Evolutionary conservation across 2,888 invertebrate genomes (phyloP).

Genomic region (Ditylenchus weischeri): DNA sequence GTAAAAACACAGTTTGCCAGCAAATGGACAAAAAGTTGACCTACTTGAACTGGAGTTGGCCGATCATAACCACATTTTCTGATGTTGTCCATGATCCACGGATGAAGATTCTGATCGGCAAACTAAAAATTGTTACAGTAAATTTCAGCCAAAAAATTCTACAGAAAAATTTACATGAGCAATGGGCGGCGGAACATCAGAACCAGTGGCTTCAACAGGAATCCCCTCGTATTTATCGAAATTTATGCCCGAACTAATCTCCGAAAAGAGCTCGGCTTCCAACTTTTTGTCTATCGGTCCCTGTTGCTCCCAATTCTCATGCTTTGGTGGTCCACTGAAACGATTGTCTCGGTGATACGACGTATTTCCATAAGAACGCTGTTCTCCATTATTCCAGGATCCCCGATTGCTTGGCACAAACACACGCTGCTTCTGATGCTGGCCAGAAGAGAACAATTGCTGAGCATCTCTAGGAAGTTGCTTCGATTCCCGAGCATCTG

Average conservation of each 20-base stretch:
- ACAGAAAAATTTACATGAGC: slow-evolving; percentile 60
- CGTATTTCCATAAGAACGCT: slow-evolving; percentile 17
- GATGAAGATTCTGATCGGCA: slow-evolving; percentile 57
- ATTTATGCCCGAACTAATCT: slow-evolving; percentile 89
- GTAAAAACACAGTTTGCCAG: not conserved
- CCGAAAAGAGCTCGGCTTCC: slow-evolving; percentile 61
- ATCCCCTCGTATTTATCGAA: slow-evolving; percentile 99
- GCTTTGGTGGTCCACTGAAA: slow-evolving; percentile 1
- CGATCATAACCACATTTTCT: slow-evolving; percentile 60
- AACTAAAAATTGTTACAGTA: slow-evolving; percentile 39
- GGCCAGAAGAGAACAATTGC: too few species aligned
- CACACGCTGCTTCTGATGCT: too few species aligned
- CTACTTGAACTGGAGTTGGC: slow-evolving; percentile 62
- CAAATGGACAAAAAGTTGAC: not conserved
- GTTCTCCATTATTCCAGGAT: not conserved
- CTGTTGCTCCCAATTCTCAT: slow-evolving; percentile 41
- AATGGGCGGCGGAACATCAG: slow-evolving; percentile 85
- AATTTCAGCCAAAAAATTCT: not conserved
- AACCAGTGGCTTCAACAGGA: slow-evolving; percentile 98
- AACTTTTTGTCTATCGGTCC: slow-evolving; percentile 46
- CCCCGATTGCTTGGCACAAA: too few species aligned
- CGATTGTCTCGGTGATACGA: slow-evolving; percentile 15
- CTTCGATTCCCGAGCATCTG: too few species aligned
- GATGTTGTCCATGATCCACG: slow-evolving; percentile 61
- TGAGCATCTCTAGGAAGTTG: too few species aligned